A percentile compares a stretch with the other conserved stretches of the same genome.
phyloP scores from a whole-genome alignment of 2,888 invertebrate species.

The Tricholauxania praeusta region DNA sequence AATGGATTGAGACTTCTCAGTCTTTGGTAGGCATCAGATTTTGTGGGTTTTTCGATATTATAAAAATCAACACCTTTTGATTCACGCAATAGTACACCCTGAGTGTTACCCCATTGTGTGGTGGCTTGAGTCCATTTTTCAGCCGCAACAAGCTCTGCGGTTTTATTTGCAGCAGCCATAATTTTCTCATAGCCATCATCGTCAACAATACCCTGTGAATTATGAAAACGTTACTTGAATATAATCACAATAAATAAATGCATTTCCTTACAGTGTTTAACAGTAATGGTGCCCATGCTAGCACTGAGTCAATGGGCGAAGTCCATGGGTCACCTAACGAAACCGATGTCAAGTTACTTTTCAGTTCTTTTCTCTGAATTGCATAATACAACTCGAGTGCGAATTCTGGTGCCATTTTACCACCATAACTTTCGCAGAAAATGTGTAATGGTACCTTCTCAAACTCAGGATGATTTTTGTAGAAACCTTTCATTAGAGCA shows the following conservation, averaged over 20 bases:
- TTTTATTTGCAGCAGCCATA: constrained; percentile 71
- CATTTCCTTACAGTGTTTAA: constrained; percentile 73
- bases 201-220: constrained; percentile 75
- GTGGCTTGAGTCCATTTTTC: constrained; percentile 75
- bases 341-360: constrained; percentile 81
- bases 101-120: constrained; percentile 74
- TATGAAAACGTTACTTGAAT: neutral
- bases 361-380: constrained; percentile 73
- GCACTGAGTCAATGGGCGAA: constrained; percentile 85
- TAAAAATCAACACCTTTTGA: constrained; percentile 83
- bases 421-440: constrained; percentile 92
- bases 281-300: constrained; percentile 86
- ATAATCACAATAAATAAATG: neutral
- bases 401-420: constrained; percentile 92
- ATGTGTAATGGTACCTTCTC: constrained; percentile 82
- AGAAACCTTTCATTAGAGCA: constrained; percentile 78
- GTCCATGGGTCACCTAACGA: constrained; percentile 93
- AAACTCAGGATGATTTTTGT: constrained; percentile 77
- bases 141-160: constrained; percentile 72
- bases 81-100: constrained; percentile 73
- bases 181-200: constrained; percentile 74
- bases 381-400: constrained; percentile 73
- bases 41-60: constrained; percentile 73
- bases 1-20: constrained; percentile 26
- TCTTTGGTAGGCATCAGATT: constrained; percentile 48